A percentile compares a stretch with the other conserved stretches of the same genome.
Conservation (phyloP, 2,888 invertebrate genomes). For the Chorisops tibialis region DNA sequence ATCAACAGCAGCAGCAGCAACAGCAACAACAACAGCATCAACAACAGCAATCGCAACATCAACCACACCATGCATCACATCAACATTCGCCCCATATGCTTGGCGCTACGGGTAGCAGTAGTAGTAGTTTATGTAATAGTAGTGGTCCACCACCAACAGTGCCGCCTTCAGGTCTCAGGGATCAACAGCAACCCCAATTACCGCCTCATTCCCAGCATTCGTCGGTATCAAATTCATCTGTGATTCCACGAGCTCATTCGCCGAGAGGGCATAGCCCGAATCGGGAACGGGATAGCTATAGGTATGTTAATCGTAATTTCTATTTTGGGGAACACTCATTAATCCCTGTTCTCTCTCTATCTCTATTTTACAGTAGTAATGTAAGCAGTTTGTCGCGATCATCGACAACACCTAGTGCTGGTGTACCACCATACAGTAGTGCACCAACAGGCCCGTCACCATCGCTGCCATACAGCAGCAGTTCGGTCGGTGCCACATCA, state of each 20-base stretch:
- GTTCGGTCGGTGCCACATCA: slow-evolving; percentile 43
- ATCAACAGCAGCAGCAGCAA: neutral
- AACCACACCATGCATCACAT: slow-evolving; percentile 27
- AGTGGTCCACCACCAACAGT: slow-evolving; percentile 34
- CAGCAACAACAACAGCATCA: slow-evolving; percentile 36
- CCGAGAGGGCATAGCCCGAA: slow-evolving; percentile 75
- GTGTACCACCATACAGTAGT: slow-evolving; percentile 38
- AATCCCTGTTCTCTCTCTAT: neutral
- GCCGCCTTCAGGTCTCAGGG: slow-evolving; percentile 35
- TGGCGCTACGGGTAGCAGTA: slow-evolving; percentile 30
- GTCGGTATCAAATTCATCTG: slow-evolving; percentile 48
- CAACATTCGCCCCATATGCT: slow-evolving; percentile 38
- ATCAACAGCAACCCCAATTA: slow-evolving; percentile 40
- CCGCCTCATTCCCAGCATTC: slow-evolving; percentile 40
- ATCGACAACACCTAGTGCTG: slow-evolving; percentile 49
- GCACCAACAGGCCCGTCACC: slow-evolving; percentile 44
- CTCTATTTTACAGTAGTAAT: slow-evolving; percentile 64
- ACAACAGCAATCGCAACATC: slow-evolving; percentile 24
- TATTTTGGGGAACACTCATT: neutral
- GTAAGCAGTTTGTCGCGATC: slow-evolving; percentile 78
- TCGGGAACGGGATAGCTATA: slow-evolving; percentile 81
- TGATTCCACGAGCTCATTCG: slow-evolving; percentile 63
- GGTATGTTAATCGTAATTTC: slow-evolving; percentile 55
- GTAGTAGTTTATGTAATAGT: slow-evolving; percentile 31
- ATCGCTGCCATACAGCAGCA: slow-evolving; percentile 43